These are phyloP conservation scores for Penelope pileata DNA, from an alignment of 2,113 vertebrate species.

Conservation along the genomic window DNA sequence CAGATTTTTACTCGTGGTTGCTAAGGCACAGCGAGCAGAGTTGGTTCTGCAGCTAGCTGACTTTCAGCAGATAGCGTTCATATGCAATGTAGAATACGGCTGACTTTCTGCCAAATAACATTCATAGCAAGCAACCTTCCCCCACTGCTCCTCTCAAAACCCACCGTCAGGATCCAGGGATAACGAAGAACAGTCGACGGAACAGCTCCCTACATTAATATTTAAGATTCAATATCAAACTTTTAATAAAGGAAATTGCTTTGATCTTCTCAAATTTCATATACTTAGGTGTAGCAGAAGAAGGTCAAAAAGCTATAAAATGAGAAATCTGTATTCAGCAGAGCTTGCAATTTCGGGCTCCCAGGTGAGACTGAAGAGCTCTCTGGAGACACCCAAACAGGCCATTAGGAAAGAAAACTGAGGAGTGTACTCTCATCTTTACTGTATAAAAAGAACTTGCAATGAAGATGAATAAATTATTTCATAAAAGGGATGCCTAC, in stretches of 20 bases:
- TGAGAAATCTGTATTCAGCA: background rate
- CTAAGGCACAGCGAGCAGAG: conserved; percentile 63
- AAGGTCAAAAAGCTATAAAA: conserved; percentile 9
- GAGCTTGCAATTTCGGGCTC: background rate
- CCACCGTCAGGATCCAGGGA: background rate
- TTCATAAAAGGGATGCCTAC: background rate
- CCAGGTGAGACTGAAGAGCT: background rate
- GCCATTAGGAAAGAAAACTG: background rate
- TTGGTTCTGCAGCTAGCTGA: conserved; percentile 42
- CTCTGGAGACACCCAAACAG: background rate
- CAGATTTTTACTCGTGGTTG: conserved; percentile 57
- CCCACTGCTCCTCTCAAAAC: background rate
- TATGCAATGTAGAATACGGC: background rate
- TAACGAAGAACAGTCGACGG: background rate
- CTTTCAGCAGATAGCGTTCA: conserved; percentile 37
- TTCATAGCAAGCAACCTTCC: background rate
- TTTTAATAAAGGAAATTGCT: background rate
- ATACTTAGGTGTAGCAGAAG: background rate
- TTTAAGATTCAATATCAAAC: background rate
- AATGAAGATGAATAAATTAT: background rate
- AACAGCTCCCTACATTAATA: background rate
- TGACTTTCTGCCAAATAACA: conserved; percentile 52
- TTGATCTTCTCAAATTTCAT: background rate
- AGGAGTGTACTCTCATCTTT: background rate
- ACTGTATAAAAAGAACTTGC: background rate